phyloP scores from a whole-genome alignment of 2,113 vertebrate species.

The Pachycephala philippinensis region DNA sequence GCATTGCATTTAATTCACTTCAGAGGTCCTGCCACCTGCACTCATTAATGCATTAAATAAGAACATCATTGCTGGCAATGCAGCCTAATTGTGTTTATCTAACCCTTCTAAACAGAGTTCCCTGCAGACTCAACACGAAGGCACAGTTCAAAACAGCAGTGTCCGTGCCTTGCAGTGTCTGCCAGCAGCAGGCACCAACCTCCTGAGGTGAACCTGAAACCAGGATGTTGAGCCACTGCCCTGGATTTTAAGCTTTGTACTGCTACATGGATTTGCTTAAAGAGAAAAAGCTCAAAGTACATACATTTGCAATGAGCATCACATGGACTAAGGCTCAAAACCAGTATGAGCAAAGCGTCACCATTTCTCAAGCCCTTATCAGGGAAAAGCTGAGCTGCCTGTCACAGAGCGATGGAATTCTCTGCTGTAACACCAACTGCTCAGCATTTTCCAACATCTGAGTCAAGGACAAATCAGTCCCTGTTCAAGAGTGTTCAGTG shows the following conservation, averaged over 20 bases:
- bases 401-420: neutral
- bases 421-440: neutral
- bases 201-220: neutral
- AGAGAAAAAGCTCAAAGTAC: neutral
- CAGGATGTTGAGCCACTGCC: neutral
- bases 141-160: neutral
- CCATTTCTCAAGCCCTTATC: neutral
- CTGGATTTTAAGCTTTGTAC: neutral
- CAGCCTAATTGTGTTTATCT: conserved; percentile 20
- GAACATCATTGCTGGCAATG: conserved; percentile 17
- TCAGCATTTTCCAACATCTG: neutral
- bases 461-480: neutral
- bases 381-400: neutral
- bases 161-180: neutral
- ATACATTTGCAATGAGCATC: neutral
- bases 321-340: neutral
- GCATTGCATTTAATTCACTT: conserved; percentile 8
- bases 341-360: neutral
- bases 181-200: neutral
- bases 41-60: conserved; percentile 32
- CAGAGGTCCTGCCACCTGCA: conserved; percentile 41
- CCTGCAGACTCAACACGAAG: neutral
- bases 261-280: neutral
- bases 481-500: neutral
- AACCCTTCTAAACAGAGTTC: neutral